Evolutionary conservation across 1,140 invertebrate species (phyloP).

Genomic region (Ceratosolen fusciceps): DNA sequence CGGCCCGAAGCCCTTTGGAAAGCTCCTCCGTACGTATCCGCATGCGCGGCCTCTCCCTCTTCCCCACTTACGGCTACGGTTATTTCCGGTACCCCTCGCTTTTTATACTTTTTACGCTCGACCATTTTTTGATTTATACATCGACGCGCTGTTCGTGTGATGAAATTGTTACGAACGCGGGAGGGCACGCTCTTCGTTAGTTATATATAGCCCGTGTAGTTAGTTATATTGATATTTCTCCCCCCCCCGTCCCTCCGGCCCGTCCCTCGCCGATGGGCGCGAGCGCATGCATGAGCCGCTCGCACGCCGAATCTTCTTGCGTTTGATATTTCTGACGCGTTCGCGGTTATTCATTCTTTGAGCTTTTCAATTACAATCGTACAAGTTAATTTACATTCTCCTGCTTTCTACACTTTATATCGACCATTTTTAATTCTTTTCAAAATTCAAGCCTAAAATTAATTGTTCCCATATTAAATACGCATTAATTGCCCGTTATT

Average conservation of each 20-base stretch:
- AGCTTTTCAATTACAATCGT: slow-evolving; percentile 7
- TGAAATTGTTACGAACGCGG: slow-evolving; percentile 24
- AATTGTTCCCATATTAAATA: no score
- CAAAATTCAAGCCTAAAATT: no score
- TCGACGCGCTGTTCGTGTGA: slow-evolving; percentile 12
- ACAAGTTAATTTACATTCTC: not conserved
- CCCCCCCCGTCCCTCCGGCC: not conserved
- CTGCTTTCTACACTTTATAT: not conserved
- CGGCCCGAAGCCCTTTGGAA: slow-evolving; percentile 31
- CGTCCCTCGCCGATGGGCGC: not conserved
- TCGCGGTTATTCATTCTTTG: slow-evolving; percentile 7
- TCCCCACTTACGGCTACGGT: not conserved
- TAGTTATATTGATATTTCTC: not conserved
- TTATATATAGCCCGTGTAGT: slow-evolving; percentile 7
- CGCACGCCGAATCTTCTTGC: no score
- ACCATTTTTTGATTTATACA: slow-evolving; percentile 4
- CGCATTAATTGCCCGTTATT: no score
- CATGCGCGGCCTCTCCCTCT: not conserved
- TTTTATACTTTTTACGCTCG: not conserved
- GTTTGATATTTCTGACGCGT: slow-evolving; percentile 6
- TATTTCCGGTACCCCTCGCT: not conserved
- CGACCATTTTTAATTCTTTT: no score
- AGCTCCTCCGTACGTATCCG: slow-evolving; percentile 28
- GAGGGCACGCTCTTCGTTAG: slow-evolving; percentile 37
- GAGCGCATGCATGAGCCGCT: no score